Base-by-base conservation (phyloP, 2,113 vertebrate genomes). In the Tichodroma muraria region DNA sequence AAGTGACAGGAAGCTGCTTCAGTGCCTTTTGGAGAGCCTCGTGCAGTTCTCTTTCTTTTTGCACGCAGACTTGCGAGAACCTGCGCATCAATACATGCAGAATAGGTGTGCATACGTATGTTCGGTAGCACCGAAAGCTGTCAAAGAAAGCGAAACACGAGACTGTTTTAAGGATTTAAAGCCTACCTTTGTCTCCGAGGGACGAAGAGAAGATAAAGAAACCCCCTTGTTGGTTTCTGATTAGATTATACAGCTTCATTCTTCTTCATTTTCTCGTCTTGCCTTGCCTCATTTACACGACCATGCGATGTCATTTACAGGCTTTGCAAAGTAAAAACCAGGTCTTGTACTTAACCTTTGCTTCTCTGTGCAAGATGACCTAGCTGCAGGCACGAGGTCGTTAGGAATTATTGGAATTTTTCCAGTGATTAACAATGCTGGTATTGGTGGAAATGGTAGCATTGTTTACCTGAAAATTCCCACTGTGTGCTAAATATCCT, bases 241-340 rank as follows among this genome's bases (percentile, higher is more conserved):
- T 96, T 92, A 88, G 91, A 92, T 96, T 94, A 70, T 95, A 87
- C 72, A 85, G 96, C 96, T 97, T 93, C 97, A 97, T 98, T 97
- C 91, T 97, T 98, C 97, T 98, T 98, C 97, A 97, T 98, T 98
- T 97, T 97, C 96, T 96, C 94, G 25, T 96, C 95, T 94, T 79
- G 96, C 96, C 84, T 96, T 89, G 97, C 97, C 97, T 98, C 98
- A 97, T 98, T 98, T 98, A 94, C 97, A 96, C 94, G 70, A 96
- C 97, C 92, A 95, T 96, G 94, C 89, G 59, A 95, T 98, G 97
- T 97, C 97, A 97, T 97, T 98, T 97, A 93, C 95, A 95, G 97
- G 97, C 93, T 96, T 97, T 94, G 85, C 94, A 64, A 96, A 97
- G 96, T 97, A 37, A 96, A 96, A 97, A 94, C 6, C 85, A 86